Conservation (phyloP, 2,888 invertebrate species). For the Chirona hameri region DNA sequence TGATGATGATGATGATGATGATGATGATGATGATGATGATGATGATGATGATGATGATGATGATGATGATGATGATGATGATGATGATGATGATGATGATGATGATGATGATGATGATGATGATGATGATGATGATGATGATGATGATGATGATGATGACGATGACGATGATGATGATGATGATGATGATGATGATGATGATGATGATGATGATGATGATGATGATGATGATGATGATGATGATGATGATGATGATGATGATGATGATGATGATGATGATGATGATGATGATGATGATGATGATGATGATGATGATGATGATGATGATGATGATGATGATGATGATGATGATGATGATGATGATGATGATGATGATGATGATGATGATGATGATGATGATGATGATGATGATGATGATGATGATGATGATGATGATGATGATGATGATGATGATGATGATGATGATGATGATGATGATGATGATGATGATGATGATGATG, state of each 20-base stretch:
- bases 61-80: not conserved
- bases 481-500: slow-evolving; percentile 9
- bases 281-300: slow-evolving; percentile 2
- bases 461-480: slow-evolving; percentile 27
- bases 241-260: not conserved
- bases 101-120: not conserved
- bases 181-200: slow-evolving; percentile 22
- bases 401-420: slow-evolving; percentile 12
- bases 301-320: slow-evolving; percentile 23
- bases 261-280: not conserved
- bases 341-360: not conserved
- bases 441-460: slow-evolving; percentile 22
- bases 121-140: slow-evolving; percentile 6
- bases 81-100: not conserved
- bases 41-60: not conserved
- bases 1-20: slow-evolving; percentile 4
- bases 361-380: not conserved
- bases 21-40: slow-evolving; percentile 27
- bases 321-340: not conserved
- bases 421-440: slow-evolving; percentile 1
- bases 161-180: slow-evolving; percentile 4
- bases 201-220: slow-evolving; percentile 27
- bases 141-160: slow-evolving; percentile 7
- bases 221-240: slow-evolving; percentile 10
- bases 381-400: slow-evolving; percentile 12